These are phyloP conservation scores for Drosophila melanogaster DNA, from an alignment of 1,140 invertebrate species.

Conservation along the genomic window Release_6_plus_ISO1_MT NT_033777.3:29843501-29844000, in stretches of 20 bases:
- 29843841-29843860: slow-evolving; percentile 59
- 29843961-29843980: slow-evolving; percentile 45
- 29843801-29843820: slow-evolving; percentile 61
- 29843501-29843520: not conserved
- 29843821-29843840: slow-evolving; percentile 66
- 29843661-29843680: too few relatives aligned
- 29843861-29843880: slow-evolving; percentile 65
- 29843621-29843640: not conserved
- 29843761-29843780: slow-evolving; percentile 53
- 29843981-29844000: slow-evolving; percentile 59
- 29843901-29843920: slow-evolving; percentile 46
- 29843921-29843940: slow-evolving; percentile 1
- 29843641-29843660: too few relatives aligned
- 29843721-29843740: slow-evolving; percentile 5
- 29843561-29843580: slow-evolving; percentile 19
- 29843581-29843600: slow-evolving; percentile 10
- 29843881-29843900: slow-evolving; percentile 48
- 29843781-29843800: slow-evolving; percentile 60
- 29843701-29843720: slow-evolving; percentile 10
- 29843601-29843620: slow-evolving; percentile 2
- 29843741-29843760: slow-evolving; percentile 42
- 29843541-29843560: slow-evolving; percentile 6
- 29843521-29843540: not conserved
- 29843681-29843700: not conserved
- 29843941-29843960: not conserved